Base-by-base conservation (phyloP, 2,113 vertebrate genomes). In the Lates calcarifer region DNA sequence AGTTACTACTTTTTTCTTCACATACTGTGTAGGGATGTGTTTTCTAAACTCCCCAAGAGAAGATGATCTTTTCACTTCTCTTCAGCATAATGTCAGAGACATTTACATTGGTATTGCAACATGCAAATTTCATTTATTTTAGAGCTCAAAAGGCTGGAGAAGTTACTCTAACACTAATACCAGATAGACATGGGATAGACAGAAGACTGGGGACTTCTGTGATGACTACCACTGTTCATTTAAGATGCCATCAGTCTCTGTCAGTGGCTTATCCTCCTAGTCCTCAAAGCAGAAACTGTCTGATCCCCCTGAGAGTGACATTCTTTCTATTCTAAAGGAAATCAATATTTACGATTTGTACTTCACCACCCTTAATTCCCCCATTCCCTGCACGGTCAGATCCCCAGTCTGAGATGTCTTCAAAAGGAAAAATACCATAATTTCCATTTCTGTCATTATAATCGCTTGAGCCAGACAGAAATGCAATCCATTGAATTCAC, bases 381-480 rank as follows among this genome's bases (percentile, higher is more conserved):
- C 26, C 43, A 41, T 61, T 85, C 74, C 74, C 74, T 74, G 76
- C 29, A 31, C 61, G 66, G 65, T 64, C 77, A 83, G 78, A 84
- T 82, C 31, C 57, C 26, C 24, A 53, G 65, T 84, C 53, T 41
- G 35, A n/a, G 65, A 66, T 7, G 3, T 72, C 74, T 68, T 89
- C 64, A 81, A 79, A 88, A 47, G 75, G 67, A 72, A 80, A 80
- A 49, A 78, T 39, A 41, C 0, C 29, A 57, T 56, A 0, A 84
- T 90, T 88, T 82, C 67, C 82, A 90, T 86, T 81, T 79, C 82
- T 81, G 72, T 86, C 79, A 73, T 61, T 77, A 45, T 84, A 84
- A 88, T 87, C 41, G 20, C 66, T 71, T 73, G 73, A 87, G 77
- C 74, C 82, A 53, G 82, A 81, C 55, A 78, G 73, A 75, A 71